Conservation (phyloP, 2,113 vertebrate genomes). For the Cacatua alba region DNA sequence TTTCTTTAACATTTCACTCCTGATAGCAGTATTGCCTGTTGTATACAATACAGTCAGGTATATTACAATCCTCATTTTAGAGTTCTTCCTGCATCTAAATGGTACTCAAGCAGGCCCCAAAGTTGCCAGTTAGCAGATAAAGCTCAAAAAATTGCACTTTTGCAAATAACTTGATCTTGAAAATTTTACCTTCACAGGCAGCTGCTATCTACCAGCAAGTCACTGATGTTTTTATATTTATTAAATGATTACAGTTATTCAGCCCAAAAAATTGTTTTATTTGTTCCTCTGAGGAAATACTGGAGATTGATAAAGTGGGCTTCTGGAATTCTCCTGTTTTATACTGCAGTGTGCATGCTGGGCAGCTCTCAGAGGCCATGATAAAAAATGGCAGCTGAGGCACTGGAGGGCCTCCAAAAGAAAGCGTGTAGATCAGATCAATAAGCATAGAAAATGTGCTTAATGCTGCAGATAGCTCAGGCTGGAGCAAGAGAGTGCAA, state of each 20-base stretch:
- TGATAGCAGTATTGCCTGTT: not conserved
- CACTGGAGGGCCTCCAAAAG: not conserved
- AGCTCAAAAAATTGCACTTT: not conserved
- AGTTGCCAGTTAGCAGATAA: not conserved
- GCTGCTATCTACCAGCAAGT: not conserved
- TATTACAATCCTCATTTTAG: not conserved
- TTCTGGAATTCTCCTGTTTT: not conserved
- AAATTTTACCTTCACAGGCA: not conserved
- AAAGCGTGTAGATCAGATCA: not conserved
- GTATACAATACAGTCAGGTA: not conserved
- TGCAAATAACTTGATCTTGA: not conserved
- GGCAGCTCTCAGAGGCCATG: not conserved
- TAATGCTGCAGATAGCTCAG: not conserved
- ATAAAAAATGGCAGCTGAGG: not conserved
- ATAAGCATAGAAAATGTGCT: not conserved
- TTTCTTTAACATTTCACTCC: not conserved
- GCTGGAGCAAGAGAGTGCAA: rapidly evolving
- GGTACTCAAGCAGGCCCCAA: not conserved
- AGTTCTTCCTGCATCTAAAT: not conserved
- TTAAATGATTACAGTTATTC: not conserved
- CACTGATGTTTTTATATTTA: not conserved
- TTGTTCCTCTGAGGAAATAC: not conserved
- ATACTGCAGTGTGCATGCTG: not conserved
- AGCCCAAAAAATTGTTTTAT: not conserved
- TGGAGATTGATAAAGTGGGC: not conserved